phyloP scores from a whole-genome alignment of 2,888 invertebrate species.

The Dryobotodes eremita region DNA sequence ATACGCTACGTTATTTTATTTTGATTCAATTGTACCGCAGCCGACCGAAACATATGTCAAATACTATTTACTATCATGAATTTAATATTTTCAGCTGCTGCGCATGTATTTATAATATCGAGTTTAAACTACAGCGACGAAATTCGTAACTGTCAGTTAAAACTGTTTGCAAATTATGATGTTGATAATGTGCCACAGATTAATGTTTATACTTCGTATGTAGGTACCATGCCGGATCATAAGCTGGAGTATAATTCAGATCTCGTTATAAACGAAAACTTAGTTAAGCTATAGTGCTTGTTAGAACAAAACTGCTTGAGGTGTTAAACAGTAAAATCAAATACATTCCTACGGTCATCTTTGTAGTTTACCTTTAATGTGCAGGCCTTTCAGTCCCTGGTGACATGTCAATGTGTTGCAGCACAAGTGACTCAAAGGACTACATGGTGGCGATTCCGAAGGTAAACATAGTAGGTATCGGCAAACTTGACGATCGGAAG shows the following conservation, averaged over 20 bases:
- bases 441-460: neutral
- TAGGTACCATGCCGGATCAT: neutral
- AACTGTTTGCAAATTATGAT: constrained; percentile 11
- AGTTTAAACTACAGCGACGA: constrained; percentile 9
- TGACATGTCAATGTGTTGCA: neutral
- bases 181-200: neutral
- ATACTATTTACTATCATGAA: constrained; percentile 15
- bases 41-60: neutral
- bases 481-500: neutral
- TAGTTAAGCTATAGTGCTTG: neutral
- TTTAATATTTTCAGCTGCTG: constrained; percentile 18
- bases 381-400: neutral
- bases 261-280: neutral
- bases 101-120: neutral
- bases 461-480: neutral
- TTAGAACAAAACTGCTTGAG: neutral
- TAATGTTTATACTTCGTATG: too few relatives aligned
- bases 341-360: neutral
- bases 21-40: constrained; percentile 12
- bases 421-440: constrained; percentile 14
- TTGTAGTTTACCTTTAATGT: neutral
- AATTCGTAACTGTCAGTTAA: neutral
- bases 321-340: neutral
- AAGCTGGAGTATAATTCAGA: neutral
- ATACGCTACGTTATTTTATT: neutral